Base-by-base conservation (phyloP, 2,797 vertebrate genomes). In the Myioborus miniatus region DNA sequence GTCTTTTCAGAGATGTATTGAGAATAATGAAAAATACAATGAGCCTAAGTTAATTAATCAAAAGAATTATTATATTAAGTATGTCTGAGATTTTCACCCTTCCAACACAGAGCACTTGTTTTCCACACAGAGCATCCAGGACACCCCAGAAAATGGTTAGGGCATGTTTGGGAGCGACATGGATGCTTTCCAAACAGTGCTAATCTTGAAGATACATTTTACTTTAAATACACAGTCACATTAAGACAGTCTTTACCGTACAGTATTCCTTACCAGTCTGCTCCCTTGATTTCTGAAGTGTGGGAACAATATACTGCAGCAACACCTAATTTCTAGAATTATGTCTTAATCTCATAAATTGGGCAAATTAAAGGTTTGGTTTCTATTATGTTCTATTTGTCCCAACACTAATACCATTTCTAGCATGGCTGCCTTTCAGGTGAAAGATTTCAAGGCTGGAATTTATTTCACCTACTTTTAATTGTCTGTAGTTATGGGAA, bases 121-220 rank as follows among this genome's bases (percentile, higher is more conserved):
- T 94, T 92, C 53, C 95, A 77, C 34, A 75, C 53, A 76, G 29
- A 50, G 47, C 64, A 89, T 87, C 62, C 4, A 2, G 93, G 90
- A 93, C 70, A 71, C 53, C 50, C 24, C 68, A 88, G 76, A 79
- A 92, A 93, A 93, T 27, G 16, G 34, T 90, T 83, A 94, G 55
- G 55, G 6, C 26, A 49, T 65, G 44, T 81, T 93, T 95, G 43
- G 15, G 84, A 90, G 47, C n/a, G 44, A 65, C 41, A 62, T 18
- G 36, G 5, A 62, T 94, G 19, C 23, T 93, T 95, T 97, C 77
- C 86, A 87, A 95, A 80, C 23, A 78, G 20, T 52, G 13, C 21
- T 74, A 85, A 14, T 72, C 55, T 81, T 93, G 50, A 58, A 80
- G n/a, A 43, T 43, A 37, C 14, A 11, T 62, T n/a, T 78, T 78